Evolutionary conservation across 2,888 invertebrate genomes (phyloP), one percentile per base, ranked within the genome.

Genomic region (Thecophora atra): DNA sequence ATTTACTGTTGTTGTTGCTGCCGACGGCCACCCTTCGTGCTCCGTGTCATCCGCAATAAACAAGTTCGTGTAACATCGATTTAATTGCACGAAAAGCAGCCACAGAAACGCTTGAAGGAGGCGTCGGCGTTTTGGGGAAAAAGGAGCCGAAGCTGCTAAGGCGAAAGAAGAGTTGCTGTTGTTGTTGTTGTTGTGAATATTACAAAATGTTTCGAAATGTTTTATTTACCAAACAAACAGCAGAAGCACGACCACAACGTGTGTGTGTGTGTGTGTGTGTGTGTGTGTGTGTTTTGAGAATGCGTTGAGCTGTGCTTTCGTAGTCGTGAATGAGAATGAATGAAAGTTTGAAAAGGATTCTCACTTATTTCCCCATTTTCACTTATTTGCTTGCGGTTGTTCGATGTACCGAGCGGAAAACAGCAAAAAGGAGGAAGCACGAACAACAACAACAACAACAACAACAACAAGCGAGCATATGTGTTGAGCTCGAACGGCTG

Each of bases 21-120:
- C 21, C 2, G 21, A 17, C 54, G n/a, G n/a, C 24, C 58, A 6
- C 63, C 21, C 62, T 11, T 62, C 64, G 24, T 5, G 1, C 44
- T 83, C 80, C 83, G 79, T 83, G 82, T 80, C 82, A 80, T 82
- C 82, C 81, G 81, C 83, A 83, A 83, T 82, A 84, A 83, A 81
- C 80, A 80, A 76, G 76, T 73, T 77, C 79, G 73, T 78, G 74
- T 76, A 78, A 80, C 80, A 80, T 81, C 80, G 80, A 80, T 79
- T 80, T 81, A 80, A 79, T 80, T 79, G 80, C 76, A 78, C 72
- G 75, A 76, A 76, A 76, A 74, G 74, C 74, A 77, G 73, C 71
- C 65, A 58, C 17, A 24, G 26, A 28, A 26, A 11, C 15, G 19
- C 5, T 19, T 4, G n/a, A n/a, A n/a, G 11, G 54, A 2, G 54